These are phyloP conservation scores for Pampus argenteus DNA, from an alignment of 2,797 vertebrate genomes.

Conservation along the genomic window DNA sequence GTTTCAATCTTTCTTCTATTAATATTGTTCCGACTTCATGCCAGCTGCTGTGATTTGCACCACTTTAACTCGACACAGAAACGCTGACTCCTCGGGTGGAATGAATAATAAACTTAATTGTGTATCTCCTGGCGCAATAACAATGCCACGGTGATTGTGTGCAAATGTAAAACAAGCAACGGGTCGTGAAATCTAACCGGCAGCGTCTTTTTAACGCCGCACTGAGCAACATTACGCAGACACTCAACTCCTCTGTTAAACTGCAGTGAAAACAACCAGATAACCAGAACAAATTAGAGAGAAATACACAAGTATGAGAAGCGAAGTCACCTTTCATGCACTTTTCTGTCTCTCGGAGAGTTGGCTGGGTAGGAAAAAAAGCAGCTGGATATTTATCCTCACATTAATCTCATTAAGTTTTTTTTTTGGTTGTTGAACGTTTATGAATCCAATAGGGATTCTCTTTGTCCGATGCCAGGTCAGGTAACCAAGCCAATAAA, in stretches of 20 bases:
- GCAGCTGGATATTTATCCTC: slow-evolving; percentile 1
- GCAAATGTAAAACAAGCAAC: slow-evolving; percentile 31
- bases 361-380: background rate
- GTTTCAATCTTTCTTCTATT: background rate
- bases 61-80: slow-evolving; percentile 8
- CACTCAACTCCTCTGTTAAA: background rate
- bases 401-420: background rate
- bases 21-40: slow-evolving; percentile 12
- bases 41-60: slow-evolving; percentile 6
- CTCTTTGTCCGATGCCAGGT: background rate
- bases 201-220: background rate
- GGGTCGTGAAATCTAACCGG: slow-evolving; percentile 6
- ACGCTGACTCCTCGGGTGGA: background rate
- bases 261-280: slow-evolving; percentile 11
- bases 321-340: slow-evolving; percentile 32
- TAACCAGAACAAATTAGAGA: slow-evolving; percentile 34
- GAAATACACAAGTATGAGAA: slow-evolving; percentile 23
- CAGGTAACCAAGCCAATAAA: slow-evolving; percentile 29
- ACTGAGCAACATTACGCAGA: background rate
- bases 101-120: slow-evolving; percentile 19
- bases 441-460: background rate
- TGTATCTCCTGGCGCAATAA: slow-evolving; percentile 4
- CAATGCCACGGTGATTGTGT: background rate
- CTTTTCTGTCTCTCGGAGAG: background rate
- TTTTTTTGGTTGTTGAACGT: slow-evolving; percentile 2